Conservation (phyloP, 1,140 invertebrate species). For the silkworm (Bombyx mori) region ASM3026992v2 NC_085118.1:5943501-5944000, state of each 20-base stretch:
- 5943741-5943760: too few species aligned
- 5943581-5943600: too few species aligned
- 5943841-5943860: constrained; percentile 32
- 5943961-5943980: not conserved
- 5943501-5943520: constrained; percentile 34
- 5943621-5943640: too few species aligned
- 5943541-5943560: too few species aligned
- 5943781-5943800: not conserved
- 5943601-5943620: too few species aligned
- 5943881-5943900: not conserved
- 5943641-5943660: too few species aligned
- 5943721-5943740: too few species aligned
- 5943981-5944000: not conserved
- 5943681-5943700: too few species aligned
- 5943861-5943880: too few species aligned
- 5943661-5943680: too few species aligned
- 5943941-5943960: constrained; percentile 15
- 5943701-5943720: too few species aligned
- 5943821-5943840: constrained; percentile 23
- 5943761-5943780: constrained; percentile 2
- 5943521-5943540: constrained; percentile 36
- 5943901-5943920: constrained; percentile 22
- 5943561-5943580: too few species aligned
- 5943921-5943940: constrained; percentile 16
- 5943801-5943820: constrained; percentile 24